These are phyloP conservation scores for Netelia virgata DNA, from an alignment of 2,888 invertebrate genomes.

Conservation along the genomic window DNA sequence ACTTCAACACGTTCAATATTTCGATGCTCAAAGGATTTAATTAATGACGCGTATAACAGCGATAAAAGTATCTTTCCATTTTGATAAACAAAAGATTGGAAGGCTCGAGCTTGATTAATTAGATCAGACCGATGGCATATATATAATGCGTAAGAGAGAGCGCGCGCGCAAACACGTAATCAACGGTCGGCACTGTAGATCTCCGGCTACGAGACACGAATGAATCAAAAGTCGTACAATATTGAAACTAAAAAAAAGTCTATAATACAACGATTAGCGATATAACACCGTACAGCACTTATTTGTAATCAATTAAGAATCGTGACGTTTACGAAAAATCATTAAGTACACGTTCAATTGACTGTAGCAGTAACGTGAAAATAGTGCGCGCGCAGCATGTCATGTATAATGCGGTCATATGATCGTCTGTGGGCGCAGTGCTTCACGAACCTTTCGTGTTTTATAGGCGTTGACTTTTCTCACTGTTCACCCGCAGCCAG, in stretches of 20 bases:
- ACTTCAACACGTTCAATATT: slow-evolving; percentile 30
- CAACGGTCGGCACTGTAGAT: slow-evolving; percentile 50
- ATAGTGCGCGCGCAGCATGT: slow-evolving; percentile 68
- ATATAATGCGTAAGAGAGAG: slow-evolving; percentile 3
- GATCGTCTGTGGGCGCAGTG: slow-evolving; percentile 76
- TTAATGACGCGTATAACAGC: slow-evolving; percentile 55
- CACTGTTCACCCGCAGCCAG: slow-evolving; percentile 53
- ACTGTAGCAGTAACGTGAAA: slow-evolving; percentile 23
- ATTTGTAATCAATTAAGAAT: not conserved
- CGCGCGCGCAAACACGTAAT: slow-evolving; percentile 12
- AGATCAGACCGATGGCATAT: slow-evolving; percentile 60
- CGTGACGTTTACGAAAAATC: slow-evolving; percentile 4
- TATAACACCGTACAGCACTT: not conserved
- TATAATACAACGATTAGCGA: not conserved
- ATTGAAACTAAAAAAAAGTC: not conserved
- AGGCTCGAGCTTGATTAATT: slow-evolving; percentile 68
- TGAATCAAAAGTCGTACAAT: not conserved
- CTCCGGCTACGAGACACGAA: not conserved
- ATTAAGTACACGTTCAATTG: slow-evolving; percentile 44
- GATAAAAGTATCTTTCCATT: slow-evolving; percentile 54
- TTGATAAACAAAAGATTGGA: slow-evolving; percentile 68
- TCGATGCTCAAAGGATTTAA: slow-evolving; percentile 51
- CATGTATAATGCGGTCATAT: slow-evolving; percentile 77
- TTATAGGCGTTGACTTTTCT: slow-evolving; percentile 80
- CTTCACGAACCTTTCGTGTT: slow-evolving; percentile 72